Conservation (phyloP, 2,888 invertebrate genomes). For the Tromatobia lineatoria region DNA sequence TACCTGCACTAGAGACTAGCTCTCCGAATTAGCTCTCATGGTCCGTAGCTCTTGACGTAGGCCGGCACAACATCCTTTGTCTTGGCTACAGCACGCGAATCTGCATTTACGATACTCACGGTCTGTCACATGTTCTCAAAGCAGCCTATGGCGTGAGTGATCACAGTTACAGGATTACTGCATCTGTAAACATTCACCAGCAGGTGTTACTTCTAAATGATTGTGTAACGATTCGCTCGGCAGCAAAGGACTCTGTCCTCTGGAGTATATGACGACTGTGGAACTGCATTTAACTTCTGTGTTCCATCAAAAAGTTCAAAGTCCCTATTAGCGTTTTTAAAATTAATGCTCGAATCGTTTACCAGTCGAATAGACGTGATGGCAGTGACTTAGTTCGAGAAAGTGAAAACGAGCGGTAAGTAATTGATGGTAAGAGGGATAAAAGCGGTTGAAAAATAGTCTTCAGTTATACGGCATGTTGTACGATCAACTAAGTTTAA, state of each 20-base stretch:
- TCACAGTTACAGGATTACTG: not conserved
- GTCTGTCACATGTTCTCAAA: constrained; percentile 1
- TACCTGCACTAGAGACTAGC: not conserved
- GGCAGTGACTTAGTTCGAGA: not conserved
- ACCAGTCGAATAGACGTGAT: not conserved
- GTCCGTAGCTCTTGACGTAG: constrained; percentile 1
- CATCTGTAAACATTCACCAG: not conserved
- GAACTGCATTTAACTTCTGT: no score
- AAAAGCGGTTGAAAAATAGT: not conserved
- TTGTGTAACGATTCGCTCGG: not conserved
- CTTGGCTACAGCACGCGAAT: not conserved
- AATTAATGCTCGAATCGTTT: not conserved
- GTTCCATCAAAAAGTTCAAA: no score
- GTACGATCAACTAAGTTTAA: constrained; percentile 39
- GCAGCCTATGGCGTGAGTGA: not conserved
- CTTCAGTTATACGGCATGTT: not conserved
- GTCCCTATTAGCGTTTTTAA: not conserved
- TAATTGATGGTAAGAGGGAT: not conserved
- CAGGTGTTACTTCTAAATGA: not conserved
- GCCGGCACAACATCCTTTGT: constrained; percentile 34
- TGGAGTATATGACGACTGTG: not conserved
- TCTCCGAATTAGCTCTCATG: constrained; percentile 37
- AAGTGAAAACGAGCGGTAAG: not conserved
- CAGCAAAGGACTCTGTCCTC: not conserved
- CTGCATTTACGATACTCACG: constrained; percentile 16